Base-by-base conservation (phyloP, 2,797 vertebrate genomes). In the Hybognathus amarus region DNA sequence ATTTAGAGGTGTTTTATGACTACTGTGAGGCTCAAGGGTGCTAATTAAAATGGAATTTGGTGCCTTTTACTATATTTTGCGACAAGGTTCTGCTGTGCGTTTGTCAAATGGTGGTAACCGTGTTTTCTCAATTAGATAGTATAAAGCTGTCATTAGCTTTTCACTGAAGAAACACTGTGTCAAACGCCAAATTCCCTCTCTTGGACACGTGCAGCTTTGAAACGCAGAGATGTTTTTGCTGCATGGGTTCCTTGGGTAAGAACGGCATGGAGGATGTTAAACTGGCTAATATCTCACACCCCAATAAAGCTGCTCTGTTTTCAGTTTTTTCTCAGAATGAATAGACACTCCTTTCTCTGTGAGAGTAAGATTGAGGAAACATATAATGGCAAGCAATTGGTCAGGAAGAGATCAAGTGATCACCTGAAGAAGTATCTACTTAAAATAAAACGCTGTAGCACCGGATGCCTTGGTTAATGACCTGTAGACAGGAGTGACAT, bases 21-120 rank as follows among this genome's bases (percentile, higher is more conserved):
- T 90, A 91, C 93, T 92, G 89, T 83, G 93, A 94, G 93, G 93
- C 92, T 95, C 94, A 91, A 88, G 93, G 94, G 92, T 91, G 92
- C 95, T 96, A 96, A 97, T 98, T 96, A 94, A 96, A 96, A 95
- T 74, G 33, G 73, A 92, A 82, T 86, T 85, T 10, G 87, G 83
- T 89, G 83, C 86, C 82, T 89, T 89, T 79, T 89, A 85, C 74
- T 68, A 50, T 87, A 88, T 82, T 80, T 68, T 17, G 88, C 63
- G 64, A 84, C 70, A 80, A 74, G 79, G 87, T 76, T 88, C 83
- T 88, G 69, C 64, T 86, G 33, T 87, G 73, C 85, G n/a, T 83
- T 45, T 64, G 75, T 90, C 81, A 87, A 83, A 79, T 73, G 84
- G 61, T 64, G 52, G 84, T 52, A 75, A 68, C 87, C 79, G 73